Evolutionary conservation across 2,113 vertebrate species (phyloP), one percentile per base, ranked within the genome.

Genomic region (Synodontis membranacea): DNA sequence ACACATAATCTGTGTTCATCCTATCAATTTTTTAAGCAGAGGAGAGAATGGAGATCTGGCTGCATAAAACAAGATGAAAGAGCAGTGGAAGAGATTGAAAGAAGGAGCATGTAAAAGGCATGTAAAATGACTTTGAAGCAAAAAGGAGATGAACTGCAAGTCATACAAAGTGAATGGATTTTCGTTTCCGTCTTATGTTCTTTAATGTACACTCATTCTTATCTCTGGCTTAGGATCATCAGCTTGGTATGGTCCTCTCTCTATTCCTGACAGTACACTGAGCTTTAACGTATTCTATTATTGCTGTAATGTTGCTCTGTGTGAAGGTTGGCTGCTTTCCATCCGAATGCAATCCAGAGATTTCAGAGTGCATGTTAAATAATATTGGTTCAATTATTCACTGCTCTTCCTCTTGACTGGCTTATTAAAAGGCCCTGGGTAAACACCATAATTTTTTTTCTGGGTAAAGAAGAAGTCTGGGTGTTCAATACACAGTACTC

Each of bases 281-380:
- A 21, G 76, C 78, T 46, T 39, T 60, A 81, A 74, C 82, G 68
- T 46, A 86, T 58, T 82, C 68, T 23, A 50, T 23, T 50, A 34
- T 70, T 37, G 64, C 66, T 75, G 42, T 37, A 58, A 82, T 62
- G 44, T 87, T 44, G 58, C 54, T 66, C 87, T 34, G n/a, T 46
- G 21, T 58, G 2, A 44, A 28, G 37, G 78, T 58, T 23, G 52
- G 44, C 66, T 46, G 37, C 66, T 72, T 81, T 86, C 74, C 19
- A 58, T 81, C 85, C 75, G 39, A 83, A 89, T 86, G 84, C 19
- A 83, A 50, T 81, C 64, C 46, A 23, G 78, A 86, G 64, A 81
- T 81, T 81, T 80, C 46, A 42, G 80, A 82, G 76, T 88, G 86
- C 80, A 62, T 81, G 68, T 87, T 87, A 86, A 92, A 91, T 90